Evolutionary conservation across 2,797 vertebrate species (phyloP).

Genomic region (Thripadectes ignobilis): DNA sequence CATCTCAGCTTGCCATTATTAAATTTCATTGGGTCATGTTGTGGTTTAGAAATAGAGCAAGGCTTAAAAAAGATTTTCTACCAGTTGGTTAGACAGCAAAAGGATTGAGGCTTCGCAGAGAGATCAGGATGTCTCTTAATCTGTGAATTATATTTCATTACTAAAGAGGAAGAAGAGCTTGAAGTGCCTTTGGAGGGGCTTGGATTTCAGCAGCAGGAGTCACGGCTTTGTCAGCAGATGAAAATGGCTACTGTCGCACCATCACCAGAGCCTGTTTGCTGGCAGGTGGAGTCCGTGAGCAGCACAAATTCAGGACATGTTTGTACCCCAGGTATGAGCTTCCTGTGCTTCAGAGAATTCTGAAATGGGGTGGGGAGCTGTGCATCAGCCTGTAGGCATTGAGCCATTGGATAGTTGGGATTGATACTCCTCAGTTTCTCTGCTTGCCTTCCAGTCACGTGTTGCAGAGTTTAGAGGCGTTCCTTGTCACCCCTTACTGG

Average conservation of each 20-base stretch:
- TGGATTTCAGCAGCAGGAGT: constrained; percentile 86
- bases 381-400: not conserved
- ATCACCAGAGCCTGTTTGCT: constrained; percentile 75
- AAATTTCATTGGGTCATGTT: not conserved
- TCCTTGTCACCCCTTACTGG: not conserved
- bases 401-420: not conserved
- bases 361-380: not conserved
- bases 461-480: not conserved
- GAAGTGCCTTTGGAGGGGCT: constrained; percentile 80
- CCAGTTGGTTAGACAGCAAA: not conserved
- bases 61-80: not conserved
- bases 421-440: not conserved
- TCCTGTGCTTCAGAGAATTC: not conserved
- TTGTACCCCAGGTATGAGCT: constrained; percentile 80
- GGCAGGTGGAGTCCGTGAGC: constrained; percentile 77
- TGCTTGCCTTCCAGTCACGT: not conserved
- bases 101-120: not conserved
- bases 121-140: constrained; percentile 39
- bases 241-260: constrained; percentile 83
- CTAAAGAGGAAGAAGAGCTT: constrained; percentile 77
- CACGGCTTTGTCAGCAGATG: constrained; percentile 86
- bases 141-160: constrained; percentile 56
- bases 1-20: not conserved
- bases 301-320: constrained; percentile 65
- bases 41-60: not conserved